Conservation (phyloP, 2,113 vertebrate species). For the Glaucomys volans region DNA sequence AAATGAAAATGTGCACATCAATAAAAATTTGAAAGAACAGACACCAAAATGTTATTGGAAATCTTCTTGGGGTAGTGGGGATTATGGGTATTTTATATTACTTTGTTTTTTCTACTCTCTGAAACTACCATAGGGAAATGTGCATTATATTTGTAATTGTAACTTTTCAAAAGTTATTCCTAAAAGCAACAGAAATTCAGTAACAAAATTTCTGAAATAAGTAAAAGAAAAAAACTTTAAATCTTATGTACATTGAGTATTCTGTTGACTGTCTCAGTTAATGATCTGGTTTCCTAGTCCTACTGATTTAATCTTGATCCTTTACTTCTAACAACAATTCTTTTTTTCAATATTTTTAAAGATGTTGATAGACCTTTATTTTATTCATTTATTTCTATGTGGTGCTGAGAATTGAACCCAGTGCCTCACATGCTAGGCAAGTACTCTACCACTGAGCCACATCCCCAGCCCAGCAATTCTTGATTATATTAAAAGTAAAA, state of each 20-base stretch:
- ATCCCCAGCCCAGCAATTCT: too few species aligned
- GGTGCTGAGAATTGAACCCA: too few species aligned
- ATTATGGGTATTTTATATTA: not conserved
- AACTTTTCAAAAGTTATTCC: slow-evolving; percentile 36
- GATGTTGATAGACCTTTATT: too few species aligned
- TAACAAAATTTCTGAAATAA: slow-evolving; percentile 46
- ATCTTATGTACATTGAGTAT: not conserved
- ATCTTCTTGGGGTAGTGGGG: not conserved
- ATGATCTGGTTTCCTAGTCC: not conserved
- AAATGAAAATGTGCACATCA: not conserved
- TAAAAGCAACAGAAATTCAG: not conserved
- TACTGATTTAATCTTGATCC: not conserved
- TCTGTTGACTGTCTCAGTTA: not conserved
- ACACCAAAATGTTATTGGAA: slow-evolving; percentile 1
- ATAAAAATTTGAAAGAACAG: not conserved
- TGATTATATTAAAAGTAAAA: not conserved
- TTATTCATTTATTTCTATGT: too few species aligned
- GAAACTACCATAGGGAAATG: not conserved
- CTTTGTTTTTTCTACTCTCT: not conserved
- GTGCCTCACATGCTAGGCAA: too few species aligned
- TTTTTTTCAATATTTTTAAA: too few species aligned
- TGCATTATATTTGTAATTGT: not conserved
- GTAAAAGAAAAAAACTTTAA: slow-evolving; percentile 49
- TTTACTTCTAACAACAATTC: slow-evolving; percentile 17
- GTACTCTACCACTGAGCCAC: too few species aligned